A percentile compares a stretch with the other conserved stretches of the same genome.
Conservation (phyloP, 1,140 invertebrate genomes). For the Alviniconcha marisindica region DNA sequence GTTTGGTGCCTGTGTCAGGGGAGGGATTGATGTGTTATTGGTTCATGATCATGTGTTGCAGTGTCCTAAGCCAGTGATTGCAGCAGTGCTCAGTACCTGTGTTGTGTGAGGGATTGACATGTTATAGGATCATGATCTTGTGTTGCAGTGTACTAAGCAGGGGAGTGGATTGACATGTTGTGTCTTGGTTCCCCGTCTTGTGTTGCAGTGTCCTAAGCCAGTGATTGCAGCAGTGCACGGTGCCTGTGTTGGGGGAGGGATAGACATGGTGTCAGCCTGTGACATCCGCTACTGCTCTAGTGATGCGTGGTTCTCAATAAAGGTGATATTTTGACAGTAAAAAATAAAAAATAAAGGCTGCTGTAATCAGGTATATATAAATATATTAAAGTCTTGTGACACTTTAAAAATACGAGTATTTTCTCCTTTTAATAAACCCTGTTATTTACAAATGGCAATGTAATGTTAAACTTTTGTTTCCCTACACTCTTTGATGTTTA, state of each 20-base stretch:
- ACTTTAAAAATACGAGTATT: too few relatives aligned
- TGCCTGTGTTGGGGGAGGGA: slow-evolving; percentile 93
- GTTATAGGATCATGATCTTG: slow-evolving; percentile 76
- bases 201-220: slow-evolving; percentile 87
- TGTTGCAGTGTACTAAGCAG: slow-evolving; percentile 35
- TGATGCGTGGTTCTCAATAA: slow-evolving; percentile 94
- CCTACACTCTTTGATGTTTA: too few relatives aligned
- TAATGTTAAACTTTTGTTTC: too few relatives aligned
- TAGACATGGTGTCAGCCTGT: slow-evolving; percentile 90
- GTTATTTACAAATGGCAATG: too few relatives aligned
- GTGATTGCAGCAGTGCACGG: slow-evolving; percentile 92
- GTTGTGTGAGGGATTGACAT: slow-evolving; percentile 94
- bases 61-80: slow-evolving; percentile 93
- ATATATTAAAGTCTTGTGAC: too few relatives aligned
- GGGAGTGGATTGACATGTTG: neutral
- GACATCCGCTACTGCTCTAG: slow-evolving; percentile 95
- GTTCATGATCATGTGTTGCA: slow-evolving; percentile 73
- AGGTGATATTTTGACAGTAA: too few relatives aligned
- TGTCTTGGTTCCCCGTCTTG: neutral
- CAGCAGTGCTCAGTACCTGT: slow-evolving; percentile 91
- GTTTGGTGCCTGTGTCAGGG: neutral
- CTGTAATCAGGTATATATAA: too few relatives aligned
- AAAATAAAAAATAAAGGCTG: too few relatives aligned
- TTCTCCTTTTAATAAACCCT: too few relatives aligned
- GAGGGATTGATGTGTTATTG: neutral